Conservation (phyloP, 2,888 invertebrate genomes). For the Coremacera marginata region DNA sequence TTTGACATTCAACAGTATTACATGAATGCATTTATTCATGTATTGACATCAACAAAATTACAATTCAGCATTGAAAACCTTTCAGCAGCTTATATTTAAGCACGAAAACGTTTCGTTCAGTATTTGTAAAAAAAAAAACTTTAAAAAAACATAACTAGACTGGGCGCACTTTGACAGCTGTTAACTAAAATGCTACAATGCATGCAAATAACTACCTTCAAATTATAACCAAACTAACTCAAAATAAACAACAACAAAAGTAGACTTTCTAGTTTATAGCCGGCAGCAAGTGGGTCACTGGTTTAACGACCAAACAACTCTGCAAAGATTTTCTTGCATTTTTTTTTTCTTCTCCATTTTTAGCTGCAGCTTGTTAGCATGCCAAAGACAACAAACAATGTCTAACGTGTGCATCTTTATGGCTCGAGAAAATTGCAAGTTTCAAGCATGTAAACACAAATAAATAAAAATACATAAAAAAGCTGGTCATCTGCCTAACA, state of each 20-base stretch:
- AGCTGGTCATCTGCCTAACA: neutral
- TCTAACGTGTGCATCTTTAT: no score
- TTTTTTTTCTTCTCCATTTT: neutral
- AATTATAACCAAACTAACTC: neutral
- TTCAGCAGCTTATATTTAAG: neutral
- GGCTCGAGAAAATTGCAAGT: no score
- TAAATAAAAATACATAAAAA: neutral
- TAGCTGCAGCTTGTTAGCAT: neutral
- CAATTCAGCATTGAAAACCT: neutral
- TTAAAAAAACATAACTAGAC: neutral
- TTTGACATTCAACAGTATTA: conserved; percentile 15
- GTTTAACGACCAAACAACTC: neutral
- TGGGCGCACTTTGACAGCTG: conserved; percentile 16
- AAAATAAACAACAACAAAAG: neutral
- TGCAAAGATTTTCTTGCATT: neutral
- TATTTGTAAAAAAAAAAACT: neutral
- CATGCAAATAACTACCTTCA: neutral
- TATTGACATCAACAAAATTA: no score
- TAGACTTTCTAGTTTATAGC: conserved; percentile 8
- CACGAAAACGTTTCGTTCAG: no score
- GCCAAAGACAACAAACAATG: no score
- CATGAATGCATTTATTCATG: no score
- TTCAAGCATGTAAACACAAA: neutral
- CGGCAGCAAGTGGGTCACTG: conserved; percentile 25
- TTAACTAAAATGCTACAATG: conserved; percentile 8